Evolutionary conservation across 2,797 vertebrate genomes (phyloP), one percentile per base, ranked within the genome.

Genomic region (Pyrocephalus nanus): DNA sequence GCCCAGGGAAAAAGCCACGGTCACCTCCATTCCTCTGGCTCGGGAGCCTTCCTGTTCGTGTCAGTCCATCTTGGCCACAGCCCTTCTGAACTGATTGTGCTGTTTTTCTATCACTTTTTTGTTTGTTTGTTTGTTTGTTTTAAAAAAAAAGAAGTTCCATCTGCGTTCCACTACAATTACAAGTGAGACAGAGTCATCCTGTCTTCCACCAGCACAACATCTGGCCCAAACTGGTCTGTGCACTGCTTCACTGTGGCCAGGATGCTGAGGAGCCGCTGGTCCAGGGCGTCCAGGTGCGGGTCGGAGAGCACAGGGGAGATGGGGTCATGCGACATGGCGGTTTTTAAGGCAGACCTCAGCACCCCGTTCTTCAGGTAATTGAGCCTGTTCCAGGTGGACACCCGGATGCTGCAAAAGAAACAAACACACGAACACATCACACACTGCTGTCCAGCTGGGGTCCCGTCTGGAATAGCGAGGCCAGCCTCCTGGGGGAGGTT

Each of bases 321-420:
- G 47, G 99, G 99, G 97, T 99, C 99, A 2, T 99, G 99, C 1
- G 94, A 97, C 90, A 98, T 98, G 45, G 99, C 99, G 65, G 98
- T 98, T 12, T 98, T 98, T 98, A 99, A 98, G 34, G 98, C 98
- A 77, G 99, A 98, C 77, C 98, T 99, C 94, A 99, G 97, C 32
- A 98, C 98, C 55, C 99, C 99, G 1, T 98, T 97, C 96, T 98
- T 99, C 91, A 99, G 97, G 84, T 99, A 98, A 96, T 98, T 99
- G 54, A 99, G 94, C 69, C 99, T 98, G 97, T 99, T 99, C 99
- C 99, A 99, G 3, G 99, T 99, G 51, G 99, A 99, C 77, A 99
- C 98, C 6, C 99, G 98, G 42, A 99, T 97, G 98, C 99, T 99
- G 98, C 55, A 96, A 96, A 86, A 94, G 75, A 93, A 92, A 90